Base-by-base conservation (phyloP, 2,113 vertebrate species). In the Marcusenius ussheri region DNA sequence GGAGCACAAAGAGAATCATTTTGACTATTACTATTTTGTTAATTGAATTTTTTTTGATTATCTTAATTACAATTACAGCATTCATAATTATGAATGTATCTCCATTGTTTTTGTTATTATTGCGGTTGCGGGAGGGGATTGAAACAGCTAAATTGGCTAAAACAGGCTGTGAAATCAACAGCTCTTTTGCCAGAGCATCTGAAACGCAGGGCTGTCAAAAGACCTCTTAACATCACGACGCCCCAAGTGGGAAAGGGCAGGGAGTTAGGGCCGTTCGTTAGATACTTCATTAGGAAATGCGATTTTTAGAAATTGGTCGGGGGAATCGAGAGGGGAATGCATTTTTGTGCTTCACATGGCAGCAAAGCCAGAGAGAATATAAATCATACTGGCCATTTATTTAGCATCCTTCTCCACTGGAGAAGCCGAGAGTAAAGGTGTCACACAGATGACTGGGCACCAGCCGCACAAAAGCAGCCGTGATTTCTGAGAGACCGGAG, bases 1-100 rank as follows among this genome's bases (percentile, higher is more conserved):
- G 27, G 92, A 92, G 93, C 90, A 90, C 90, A 92, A 93, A 93
- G 91, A 92, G 89, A 90, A 70, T 87, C 91, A 94, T 95, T 95
- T 92, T 91, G 93, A 94, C 92, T 93, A 92, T 94, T 91, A 92
- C 92, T 94, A 92, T 91, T 93, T 93, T 51, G 85, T 90, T 53
- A 90, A 74, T 74, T 31, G 13, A 58, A 27, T 80, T 49, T 74
- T 74, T 77, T 88, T 87, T 45, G 49, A 19, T 77, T 83, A 31
- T 8, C 46, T 35, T 35, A 77, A 77, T 77, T 77, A 77, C 66
- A 80, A 77, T 89, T 46, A 89, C 49, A 39, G 8, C 27, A 83
- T 50, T 89, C 66, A 53, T 35, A 83, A 83, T 45, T 89, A 50
- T 42, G 21, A n/a, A 8, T 11, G 19, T 53, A 24, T 15, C 88